phyloP scores from a whole-genome alignment of 1,140 invertebrate species.

The Dufourea novaeangliae region DNA sequence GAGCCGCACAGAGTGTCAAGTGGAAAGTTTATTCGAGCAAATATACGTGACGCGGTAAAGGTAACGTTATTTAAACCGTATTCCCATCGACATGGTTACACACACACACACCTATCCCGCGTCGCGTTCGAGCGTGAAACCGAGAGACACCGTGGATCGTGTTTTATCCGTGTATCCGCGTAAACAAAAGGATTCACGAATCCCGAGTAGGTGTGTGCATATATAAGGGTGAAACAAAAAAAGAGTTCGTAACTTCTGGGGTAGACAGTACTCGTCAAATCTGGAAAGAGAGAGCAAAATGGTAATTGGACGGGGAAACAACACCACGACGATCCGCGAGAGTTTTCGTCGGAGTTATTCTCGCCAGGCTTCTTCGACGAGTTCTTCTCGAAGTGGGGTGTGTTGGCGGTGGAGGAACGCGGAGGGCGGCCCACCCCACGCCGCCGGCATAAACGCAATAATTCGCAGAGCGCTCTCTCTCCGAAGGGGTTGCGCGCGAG shows the following conservation, averaged over 20 bases:
- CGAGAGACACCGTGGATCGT: slow-evolving; percentile 4
- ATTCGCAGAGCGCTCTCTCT: slow-evolving; percentile 75
- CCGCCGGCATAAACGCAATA: slow-evolving; percentile 78
- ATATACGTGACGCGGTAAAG: slow-evolving; percentile 53
- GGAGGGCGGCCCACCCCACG: slow-evolving; percentile 13
- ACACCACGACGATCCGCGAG: background rate
- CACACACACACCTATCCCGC: too few species aligned
- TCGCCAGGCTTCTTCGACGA: slow-evolving; percentile 11
- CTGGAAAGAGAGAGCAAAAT: background rate
- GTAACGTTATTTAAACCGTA: slow-evolving; percentile 53
- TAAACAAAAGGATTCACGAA: background rate
- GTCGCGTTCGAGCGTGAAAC: background rate
- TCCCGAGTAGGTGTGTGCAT: too few species aligned
- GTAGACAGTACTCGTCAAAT: too few species aligned
- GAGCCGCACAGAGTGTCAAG: slow-evolving; percentile 63
- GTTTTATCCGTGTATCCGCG: background rate
- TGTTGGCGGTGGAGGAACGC: background rate
- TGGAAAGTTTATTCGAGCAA: slow-evolving; percentile 61
- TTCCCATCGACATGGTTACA: background rate
- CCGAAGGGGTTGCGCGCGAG: slow-evolving; percentile 69
- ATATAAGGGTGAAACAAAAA: too few species aligned
- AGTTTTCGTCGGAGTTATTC: slow-evolving; percentile 4
- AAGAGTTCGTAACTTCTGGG: too few species aligned
- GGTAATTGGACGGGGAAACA: background rate
- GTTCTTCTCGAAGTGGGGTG: background rate